Percentiles rank a stretch among this genome's conserved stretches.
These are phyloP conservation scores for Enteromius unitaeniatus DNA, from an alignment of 2,797 vertebrate genomes.

Conservation along the genomic window DNA sequence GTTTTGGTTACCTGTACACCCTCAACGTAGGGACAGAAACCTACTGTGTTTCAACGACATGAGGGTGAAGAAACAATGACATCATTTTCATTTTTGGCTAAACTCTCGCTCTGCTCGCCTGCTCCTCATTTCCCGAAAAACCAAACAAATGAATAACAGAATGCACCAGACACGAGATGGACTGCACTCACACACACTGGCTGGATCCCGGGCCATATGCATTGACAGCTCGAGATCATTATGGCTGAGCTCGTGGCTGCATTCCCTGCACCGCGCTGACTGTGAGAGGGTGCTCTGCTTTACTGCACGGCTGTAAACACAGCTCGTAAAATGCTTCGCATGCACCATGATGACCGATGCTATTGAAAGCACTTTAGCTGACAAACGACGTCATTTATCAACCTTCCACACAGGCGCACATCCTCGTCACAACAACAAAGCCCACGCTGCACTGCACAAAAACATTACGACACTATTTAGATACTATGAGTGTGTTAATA, in stretches of 20 bases:
- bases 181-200: conserved; percentile 26
- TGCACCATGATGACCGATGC: conserved; percentile 58
- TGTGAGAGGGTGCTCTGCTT: conserved; percentile 30
- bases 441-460: conserved; percentile 38
- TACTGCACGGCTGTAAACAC: conserved; percentile 51
- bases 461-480: conserved; percentile 49
- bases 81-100: not conserved
- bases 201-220: conserved; percentile 20
- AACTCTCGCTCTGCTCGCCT: not conserved
- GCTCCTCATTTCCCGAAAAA: not conserved
- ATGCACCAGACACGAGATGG: not conserved
- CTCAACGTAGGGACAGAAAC: not conserved
- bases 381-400: conserved; percentile 71
- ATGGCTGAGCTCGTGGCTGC: conserved; percentile 35
- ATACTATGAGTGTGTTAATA: conserved; percentile 23
- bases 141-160: not conserved
- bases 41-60: not conserved
- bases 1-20: not conserved
- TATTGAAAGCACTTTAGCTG: conserved; percentile 69
- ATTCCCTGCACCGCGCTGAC: conserved; percentile 31
- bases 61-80: not conserved
- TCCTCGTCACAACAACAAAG: conserved; percentile 47
- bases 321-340: conserved; percentile 45
- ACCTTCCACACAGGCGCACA: conserved; percentile 44
- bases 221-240: conserved; percentile 45